Percentiles rank a stretch among this genome's conserved stretches.
Evolutionary conservation across 2,797 vertebrate genomes (phyloP).

Genomic region (Alcedo quadribrachys): DNA sequence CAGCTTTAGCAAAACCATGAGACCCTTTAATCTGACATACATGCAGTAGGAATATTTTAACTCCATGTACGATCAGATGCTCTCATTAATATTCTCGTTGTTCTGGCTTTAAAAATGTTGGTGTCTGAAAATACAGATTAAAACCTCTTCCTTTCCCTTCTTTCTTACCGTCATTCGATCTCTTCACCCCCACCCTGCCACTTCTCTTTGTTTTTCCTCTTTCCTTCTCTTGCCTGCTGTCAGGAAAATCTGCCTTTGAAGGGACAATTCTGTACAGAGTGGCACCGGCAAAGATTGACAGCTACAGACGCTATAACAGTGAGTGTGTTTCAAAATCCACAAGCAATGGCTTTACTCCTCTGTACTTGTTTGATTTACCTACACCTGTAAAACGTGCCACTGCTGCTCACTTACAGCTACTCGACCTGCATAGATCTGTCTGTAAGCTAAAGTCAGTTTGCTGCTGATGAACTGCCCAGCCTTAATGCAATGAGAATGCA

Average conservation of each 20-base stretch:
- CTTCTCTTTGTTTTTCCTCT: slow-evolving; percentile 69
- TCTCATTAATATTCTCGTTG: slow-evolving; percentile 47
- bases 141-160: slow-evolving; percentile 81
- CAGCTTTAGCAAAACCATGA: slow-evolving; percentile 38
- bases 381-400: slow-evolving; percentile 52
- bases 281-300: slow-evolving; percentile 81
- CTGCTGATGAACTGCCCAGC: slow-evolving; percentile 63
- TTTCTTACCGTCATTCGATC: slow-evolving; percentile 76
- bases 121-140: slow-evolving; percentile 75
- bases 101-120: slow-evolving; percentile 69
- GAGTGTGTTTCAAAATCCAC: slow-evolving; percentile 78
- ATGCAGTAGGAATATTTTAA: slow-evolving; percentile 36
- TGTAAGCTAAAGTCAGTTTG: slow-evolving; percentile 69
- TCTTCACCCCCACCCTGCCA: slow-evolving; percentile 55
- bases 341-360: slow-evolving; percentile 69
- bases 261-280: slow-evolving; percentile 84
- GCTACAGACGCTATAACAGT: slow-evolving; percentile 86
- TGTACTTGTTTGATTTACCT: slow-evolving; percentile 66
- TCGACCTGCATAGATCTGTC: slow-evolving; percentile 48
- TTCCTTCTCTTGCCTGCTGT: slow-evolving; percentile 80
- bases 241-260: slow-evolving; percentile 85
- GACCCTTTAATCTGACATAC: slow-evolving; percentile 33
- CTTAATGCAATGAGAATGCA: slow-evolving; percentile 52
- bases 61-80: slow-evolving; percentile 61
- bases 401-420: slow-evolving; percentile 65